Conservation (phyloP, 2,888 invertebrate species). For the Incurvaria masculella region DNA sequence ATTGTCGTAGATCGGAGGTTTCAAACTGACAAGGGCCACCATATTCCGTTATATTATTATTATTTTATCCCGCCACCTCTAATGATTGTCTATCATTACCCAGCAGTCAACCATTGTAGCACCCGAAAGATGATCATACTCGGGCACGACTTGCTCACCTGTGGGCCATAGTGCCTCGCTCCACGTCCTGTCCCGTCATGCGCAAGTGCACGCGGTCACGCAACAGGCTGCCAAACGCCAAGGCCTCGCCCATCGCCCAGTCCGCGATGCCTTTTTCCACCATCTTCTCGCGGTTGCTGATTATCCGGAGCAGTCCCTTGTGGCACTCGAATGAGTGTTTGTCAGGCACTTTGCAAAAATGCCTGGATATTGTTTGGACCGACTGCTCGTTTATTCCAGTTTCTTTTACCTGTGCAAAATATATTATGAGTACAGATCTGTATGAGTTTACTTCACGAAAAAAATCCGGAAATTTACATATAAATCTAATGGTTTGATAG, state of each 20-base stretch:
- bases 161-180: slow-evolving; percentile 75
- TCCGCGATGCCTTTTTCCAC: slow-evolving; percentile 60
- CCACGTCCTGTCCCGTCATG: slow-evolving; percentile 76
- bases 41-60: too few relatives aligned
- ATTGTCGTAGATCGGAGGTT: too few relatives aligned
- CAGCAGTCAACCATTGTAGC: too few relatives aligned
- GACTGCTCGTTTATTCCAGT: slow-evolving; percentile 33
- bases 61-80: too few relatives aligned
- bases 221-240: slow-evolving; percentile 73
- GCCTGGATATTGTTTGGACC: slow-evolving; percentile 32
- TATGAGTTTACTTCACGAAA: too few relatives aligned
- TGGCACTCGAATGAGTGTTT: slow-evolving; percentile 43
- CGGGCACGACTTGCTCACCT: too few relatives aligned
- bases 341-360: slow-evolving; percentile 39
- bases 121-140: too few relatives aligned
- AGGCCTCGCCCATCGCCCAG: slow-evolving; percentile 79
- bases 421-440: slow-evolving; percentile 4
- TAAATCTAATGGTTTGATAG: too few relatives aligned
- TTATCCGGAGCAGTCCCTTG: slow-evolving; percentile 35
- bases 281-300: slow-evolving; percentile 35
- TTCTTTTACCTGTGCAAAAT: slow-evolving; percentile 24
- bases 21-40: too few relatives aligned
- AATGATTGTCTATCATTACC: too few relatives aligned
- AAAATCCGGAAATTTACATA: too few relatives aligned
- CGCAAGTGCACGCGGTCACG: slow-evolving; percentile 74